These are phyloP conservation scores for Acrossocheilus wenchowensis DNA, from an alignment of 2,797 vertebrate species.

Conservation along the genomic window DNA sequence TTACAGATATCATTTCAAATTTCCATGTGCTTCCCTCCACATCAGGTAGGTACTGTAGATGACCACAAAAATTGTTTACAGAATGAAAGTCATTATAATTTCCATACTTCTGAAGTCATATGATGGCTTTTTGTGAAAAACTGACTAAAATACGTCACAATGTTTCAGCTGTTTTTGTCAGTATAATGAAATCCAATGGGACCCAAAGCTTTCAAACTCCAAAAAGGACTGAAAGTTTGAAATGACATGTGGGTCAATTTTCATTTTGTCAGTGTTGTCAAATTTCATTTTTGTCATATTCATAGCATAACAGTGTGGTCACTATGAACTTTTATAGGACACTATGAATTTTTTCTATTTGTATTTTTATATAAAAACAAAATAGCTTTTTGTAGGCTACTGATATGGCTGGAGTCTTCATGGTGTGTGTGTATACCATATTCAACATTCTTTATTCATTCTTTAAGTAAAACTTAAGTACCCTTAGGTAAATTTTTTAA, in stretches of 20 bases:
- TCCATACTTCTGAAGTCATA: neutral
- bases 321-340: too few relatives aligned
- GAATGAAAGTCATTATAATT: neutral
- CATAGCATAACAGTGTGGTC: neutral
- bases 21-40: slow-evolving; percentile 76
- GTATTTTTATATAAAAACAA: neutral
- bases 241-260: neutral
- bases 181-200: neutral
- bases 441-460: neutral
- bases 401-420: neutral
- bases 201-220: neutral
- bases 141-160: neutral
- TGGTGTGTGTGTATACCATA: neutral
- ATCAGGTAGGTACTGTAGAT: slow-evolving; percentile 63
- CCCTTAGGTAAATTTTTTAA: neutral
- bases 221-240: neutral
- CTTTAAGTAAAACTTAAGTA: neutral
- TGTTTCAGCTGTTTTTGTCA: neutral
- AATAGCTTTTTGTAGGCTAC: neutral
- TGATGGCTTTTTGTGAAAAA: neutral
- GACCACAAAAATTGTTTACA: neutral
- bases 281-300: neutral
- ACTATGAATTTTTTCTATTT: neutral
- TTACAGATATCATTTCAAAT: slow-evolving; percentile 74
- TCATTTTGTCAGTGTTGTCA: neutral